Evolutionary conservation across 53 echinoderm and acorn worm species (phyloP), one percentile per base, ranked within the genome.

Genomic region (Patiria pectinifera): DNA sequence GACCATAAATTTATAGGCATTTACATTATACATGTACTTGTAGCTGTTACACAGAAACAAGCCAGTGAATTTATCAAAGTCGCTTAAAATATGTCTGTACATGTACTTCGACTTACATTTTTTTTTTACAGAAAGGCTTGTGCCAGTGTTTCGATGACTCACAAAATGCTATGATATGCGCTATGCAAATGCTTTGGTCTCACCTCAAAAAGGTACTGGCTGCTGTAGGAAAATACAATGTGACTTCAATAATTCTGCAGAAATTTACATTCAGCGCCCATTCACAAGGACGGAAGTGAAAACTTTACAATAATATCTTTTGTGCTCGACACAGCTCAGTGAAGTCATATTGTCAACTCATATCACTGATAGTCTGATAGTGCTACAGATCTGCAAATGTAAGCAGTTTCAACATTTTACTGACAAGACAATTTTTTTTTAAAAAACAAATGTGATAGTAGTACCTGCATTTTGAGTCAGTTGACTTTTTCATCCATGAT

Each of bases 31-130:
- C 74, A 70, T 74, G 24, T 23, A n/a, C 74, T 74, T 74, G 74
- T 74, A 74, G 19, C 80, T 46, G 80, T 82, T 82, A 7, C 7
- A 82, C 82, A 82, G 82, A 45, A 78, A 78, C 79, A 45, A 46
- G 79, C 24, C 45, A 45, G 46, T 76, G 46, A 44, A 47, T 45
- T 44, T 35, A 45, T 78, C 35, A 78, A 25, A 72, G 19, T 74
- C 24, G 10, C n/a, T 22, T 74, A 21, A n/a, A 74, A 23, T 74
- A 10, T n/a, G 24, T 10, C 21, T 74, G 66, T 66, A 66, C 66
- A 4, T 66, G 10, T 18, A 66, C 15, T 22, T 23, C 0, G 16
- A 18, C 16, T 70, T 74, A 74, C 74, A 74, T 74, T n/a, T 24
- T 74, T 69, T 74, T n/a, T 24, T 74, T 69, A 74, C 24, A 24